A percentile compares a stretch with the other conserved stretches of the same genome.
These are phyloP conservation scores for Sciurus carolinensis DNA, from an alignment of 2,797 vertebrate species.

Conservation along the genomic window DNA sequence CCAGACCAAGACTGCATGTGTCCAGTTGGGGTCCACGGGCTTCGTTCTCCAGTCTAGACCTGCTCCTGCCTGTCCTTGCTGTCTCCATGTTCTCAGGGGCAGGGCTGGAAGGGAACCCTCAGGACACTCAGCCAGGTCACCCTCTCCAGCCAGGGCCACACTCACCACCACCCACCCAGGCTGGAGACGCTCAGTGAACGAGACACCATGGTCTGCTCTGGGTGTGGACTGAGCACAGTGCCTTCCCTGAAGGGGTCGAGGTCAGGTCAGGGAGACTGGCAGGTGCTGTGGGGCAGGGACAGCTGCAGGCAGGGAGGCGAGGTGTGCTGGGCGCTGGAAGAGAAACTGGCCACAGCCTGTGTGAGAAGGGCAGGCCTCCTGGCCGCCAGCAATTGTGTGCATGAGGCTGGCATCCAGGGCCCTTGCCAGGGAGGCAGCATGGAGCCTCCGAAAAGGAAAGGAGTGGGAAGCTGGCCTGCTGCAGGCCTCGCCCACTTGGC, in stretches of 20 bases:
- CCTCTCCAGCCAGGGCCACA: too few species aligned
- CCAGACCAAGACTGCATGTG: too few species aligned
- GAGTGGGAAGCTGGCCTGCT: neutral
- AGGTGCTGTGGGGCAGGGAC: fast-evolving
- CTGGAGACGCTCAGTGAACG: neutral
- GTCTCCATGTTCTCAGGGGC: fast-evolving
- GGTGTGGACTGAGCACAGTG: fast-evolving
- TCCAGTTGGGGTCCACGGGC: fast-evolving
- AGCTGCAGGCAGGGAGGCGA: neutral
- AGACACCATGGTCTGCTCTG: neutral
- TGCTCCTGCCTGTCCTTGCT: too few species aligned
- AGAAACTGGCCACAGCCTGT: neutral
- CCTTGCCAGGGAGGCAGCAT: fast-evolving
- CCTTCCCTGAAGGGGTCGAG: neutral
- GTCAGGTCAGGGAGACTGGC: neutral
- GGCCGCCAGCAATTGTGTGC: neutral
- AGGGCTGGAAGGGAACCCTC: too few species aligned
- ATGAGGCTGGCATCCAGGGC: neutral
- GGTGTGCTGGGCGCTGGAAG: fast-evolving
- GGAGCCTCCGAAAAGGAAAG: neutral
- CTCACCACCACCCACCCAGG: fast-evolving
- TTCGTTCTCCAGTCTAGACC: fast-evolving
- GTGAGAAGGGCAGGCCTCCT: neutral
- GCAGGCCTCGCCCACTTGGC: neutral
- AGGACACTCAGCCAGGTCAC: neutral